Conservation (phyloP, 2,113 vertebrate species). For the Miniopterus natalensis region DNA sequence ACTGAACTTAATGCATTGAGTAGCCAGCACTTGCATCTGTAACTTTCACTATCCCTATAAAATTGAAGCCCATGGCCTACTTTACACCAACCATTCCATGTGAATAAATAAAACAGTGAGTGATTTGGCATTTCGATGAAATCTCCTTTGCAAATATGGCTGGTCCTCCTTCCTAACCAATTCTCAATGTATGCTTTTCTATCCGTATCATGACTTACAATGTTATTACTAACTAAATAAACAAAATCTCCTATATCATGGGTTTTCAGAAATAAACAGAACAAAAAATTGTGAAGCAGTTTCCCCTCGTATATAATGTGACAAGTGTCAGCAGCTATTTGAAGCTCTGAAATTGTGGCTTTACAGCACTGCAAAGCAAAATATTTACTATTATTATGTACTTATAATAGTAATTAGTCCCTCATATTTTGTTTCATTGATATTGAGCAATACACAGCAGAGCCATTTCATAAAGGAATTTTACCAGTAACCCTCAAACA, state of each 20-base stretch:
- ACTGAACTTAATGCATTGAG: neutral
- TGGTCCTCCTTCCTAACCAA: neutral
- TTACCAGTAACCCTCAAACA: neutral
- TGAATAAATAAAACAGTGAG: conserved; percentile 10
- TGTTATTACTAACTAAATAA: neutral
- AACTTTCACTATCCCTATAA: neutral
- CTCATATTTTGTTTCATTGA: neutral
- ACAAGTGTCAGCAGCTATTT: neutral
- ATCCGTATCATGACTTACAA: neutral
- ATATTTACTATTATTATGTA: neutral
- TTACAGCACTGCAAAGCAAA: neutral
- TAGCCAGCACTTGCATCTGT: neutral
- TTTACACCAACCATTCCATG: neutral
- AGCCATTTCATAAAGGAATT: neutral
- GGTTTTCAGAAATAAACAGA: conserved; percentile 15
- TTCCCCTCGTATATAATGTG: conserved; percentile 12
- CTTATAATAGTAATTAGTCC: neutral
- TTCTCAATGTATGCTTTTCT: neutral
- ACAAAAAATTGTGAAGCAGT: neutral
- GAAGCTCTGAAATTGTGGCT: neutral
- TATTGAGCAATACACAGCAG: neutral
- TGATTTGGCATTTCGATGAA: neutral
- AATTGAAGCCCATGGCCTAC: neutral
- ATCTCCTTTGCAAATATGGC: neutral
- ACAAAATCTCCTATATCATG: neutral